Evolutionary conservation across 2,113 vertebrate species (phyloP).

Genomic region (Zosterops hypoxanthus): DNA sequence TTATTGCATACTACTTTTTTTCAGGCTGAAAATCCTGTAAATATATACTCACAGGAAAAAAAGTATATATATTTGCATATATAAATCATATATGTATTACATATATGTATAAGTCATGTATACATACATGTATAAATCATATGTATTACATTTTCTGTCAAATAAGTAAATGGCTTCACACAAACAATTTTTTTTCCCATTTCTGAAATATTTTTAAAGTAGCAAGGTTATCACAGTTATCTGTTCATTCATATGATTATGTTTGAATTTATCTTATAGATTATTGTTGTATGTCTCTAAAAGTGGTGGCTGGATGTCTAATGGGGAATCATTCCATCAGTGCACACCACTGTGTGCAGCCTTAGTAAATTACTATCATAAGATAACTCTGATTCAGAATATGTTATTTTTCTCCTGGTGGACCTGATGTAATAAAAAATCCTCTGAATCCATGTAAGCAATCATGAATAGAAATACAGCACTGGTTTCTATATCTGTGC

Average conservation of each 20-base stretch:
- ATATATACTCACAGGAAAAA: neutral
- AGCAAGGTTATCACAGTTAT: neutral
- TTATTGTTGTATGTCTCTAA: neutral
- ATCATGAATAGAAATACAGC: neutral
- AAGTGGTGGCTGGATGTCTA: neutral
- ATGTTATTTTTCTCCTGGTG: neutral
- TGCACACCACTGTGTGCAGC: neutral
- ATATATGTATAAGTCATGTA: neutral
- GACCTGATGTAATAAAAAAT: neutral
- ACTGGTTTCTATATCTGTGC: neutral
- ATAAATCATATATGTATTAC: rapidly evolving
- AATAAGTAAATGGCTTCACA: neutral
- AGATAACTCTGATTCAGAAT: neutral
- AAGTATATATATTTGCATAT: neutral
- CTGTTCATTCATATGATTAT: neutral
- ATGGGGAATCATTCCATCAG: neutral
- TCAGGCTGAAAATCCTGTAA: neutral
- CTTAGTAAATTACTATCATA: neutral
- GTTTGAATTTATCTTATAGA: neutral
- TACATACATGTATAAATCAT: too few relatives aligned
- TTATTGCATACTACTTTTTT: neutral
- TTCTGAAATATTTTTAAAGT: neutral
- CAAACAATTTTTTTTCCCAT: neutral
- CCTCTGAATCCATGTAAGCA: neutral
- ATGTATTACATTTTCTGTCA: neutral